phyloP scores from a whole-genome alignment of 2,888 invertebrate species.

The Eupithecia subfuscata region DNA sequence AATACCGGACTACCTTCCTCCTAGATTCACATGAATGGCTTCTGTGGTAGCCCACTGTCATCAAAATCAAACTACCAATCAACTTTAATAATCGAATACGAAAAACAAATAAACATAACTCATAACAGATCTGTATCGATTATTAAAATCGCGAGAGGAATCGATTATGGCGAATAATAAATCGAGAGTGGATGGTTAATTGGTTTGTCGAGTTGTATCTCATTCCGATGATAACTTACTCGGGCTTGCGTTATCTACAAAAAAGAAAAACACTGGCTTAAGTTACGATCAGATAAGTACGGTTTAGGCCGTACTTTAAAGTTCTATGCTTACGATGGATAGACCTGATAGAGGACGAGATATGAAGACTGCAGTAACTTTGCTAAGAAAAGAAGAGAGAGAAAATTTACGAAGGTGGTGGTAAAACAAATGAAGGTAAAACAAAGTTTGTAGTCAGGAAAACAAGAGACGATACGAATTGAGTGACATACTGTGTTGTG shows the following conservation, averaged over 20 bases:
- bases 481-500: too few relatives aligned
- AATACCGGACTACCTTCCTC: neutral
- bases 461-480: too few relatives aligned
- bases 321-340: neutral
- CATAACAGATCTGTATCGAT: slow-evolving; percentile 75
- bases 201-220: slow-evolving; percentile 73
- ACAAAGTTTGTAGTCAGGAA: too few relatives aligned
- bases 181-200: slow-evolving; percentile 69
- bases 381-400: neutral
- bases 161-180: slow-evolving; percentile 77
- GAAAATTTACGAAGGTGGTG: too few relatives aligned
- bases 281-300: neutral
- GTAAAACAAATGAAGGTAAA: too few relatives aligned
- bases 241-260: slow-evolving; percentile 29
- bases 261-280: neutral
- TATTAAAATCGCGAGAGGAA: slow-evolving; percentile 74
- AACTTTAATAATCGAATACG: slow-evolving; percentile 49
- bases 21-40: neutral
- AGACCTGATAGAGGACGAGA: neutral
- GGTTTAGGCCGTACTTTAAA: neutral
- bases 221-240: slow-evolving; percentile 70
- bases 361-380: neutral
- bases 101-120: slow-evolving; percentile 80
- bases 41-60: neutral
- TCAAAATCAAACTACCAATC: slow-evolving; percentile 51